Conservation (phyloP, 92 coral and sea anemone species). For the Porites divaricata region DNA sequence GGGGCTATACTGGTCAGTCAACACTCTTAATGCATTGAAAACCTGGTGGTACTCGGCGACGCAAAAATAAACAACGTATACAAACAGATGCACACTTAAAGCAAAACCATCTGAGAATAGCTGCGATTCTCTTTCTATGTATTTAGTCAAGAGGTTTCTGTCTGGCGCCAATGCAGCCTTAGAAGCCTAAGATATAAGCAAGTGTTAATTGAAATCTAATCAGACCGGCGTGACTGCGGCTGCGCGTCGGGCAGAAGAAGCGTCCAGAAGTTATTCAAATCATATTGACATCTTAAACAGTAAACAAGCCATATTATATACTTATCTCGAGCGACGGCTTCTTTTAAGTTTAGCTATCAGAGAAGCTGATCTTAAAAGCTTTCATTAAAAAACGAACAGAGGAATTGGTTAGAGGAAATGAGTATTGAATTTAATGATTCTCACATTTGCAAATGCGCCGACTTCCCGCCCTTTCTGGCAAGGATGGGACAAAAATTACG, state of each 20-base stretch:
- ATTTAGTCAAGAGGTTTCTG: background rate
- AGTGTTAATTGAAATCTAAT: too few species aligned
- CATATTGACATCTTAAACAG: background rate
- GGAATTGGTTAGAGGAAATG: conserved; percentile 6
- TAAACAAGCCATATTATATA: background rate
- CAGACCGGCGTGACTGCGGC: too few species aligned
- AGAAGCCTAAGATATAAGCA: too few species aligned
- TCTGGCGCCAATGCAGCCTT: too few species aligned
- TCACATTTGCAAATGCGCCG: conserved; percentile 36
- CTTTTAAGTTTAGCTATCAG: conserved; percentile 12
- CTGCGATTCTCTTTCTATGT: background rate
- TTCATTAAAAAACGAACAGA: conserved; percentile 5
- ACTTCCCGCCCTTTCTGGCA: conserved; percentile 13
- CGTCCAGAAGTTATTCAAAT: too few species aligned
- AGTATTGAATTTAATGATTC: background rate
- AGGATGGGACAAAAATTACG: background rate
- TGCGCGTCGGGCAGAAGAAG: too few species aligned
- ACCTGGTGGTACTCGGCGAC: background rate
- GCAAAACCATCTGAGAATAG: background rate
- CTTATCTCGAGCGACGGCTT: conserved; percentile 4
- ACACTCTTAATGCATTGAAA: conserved; percentile 1
- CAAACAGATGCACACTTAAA: background rate
- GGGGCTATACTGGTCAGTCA: conserved; percentile 12
- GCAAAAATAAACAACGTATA: background rate
- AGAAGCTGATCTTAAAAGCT: background rate